Base-by-base conservation (phyloP, 2,113 vertebrate species). In the Zootoca vivipara region DNA sequence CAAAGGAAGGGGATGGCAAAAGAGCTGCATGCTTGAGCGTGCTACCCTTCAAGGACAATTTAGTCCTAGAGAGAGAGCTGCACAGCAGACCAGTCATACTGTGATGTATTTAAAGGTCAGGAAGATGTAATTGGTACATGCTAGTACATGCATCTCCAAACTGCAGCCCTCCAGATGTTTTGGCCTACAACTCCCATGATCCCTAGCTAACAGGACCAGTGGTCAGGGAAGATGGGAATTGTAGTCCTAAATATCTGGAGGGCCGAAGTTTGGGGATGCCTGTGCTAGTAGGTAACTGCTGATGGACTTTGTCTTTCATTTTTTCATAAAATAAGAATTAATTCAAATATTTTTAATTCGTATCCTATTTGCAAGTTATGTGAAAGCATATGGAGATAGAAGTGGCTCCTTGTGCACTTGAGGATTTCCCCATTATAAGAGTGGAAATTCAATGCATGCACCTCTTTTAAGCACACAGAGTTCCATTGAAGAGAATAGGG, bases 321-420 rank as follows among this genome's bases (percentile, higher is more conserved):
- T 87, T 72, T 90, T 28, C 67, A 38, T 82, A 79, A 75, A 87
- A 6, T 81, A 81, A 26, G 4, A 72, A 87, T 79, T 2, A 35
- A 65, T 38, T 67, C 20, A 12, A 62, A 62, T 12, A 15, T 3
- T 18, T 69, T 46, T 56, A 18, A 26, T 58, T 64, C 56, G 12
- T 65, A 28, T 64, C 18, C 69, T 83, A 87, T 8, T 42, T 89
- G 83, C 42, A 65, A 3, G 46, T 93, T 85, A 86, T 22, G 20
- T 89, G 18, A 38, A 91, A 92, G 26, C 6, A 18, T 6, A 18
- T 12, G 70, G 70, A 82, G 24, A 30, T 4, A 26, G 30, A 22
- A 81, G 15, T 62, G 28, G 16, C n/a, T 56, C 33, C 46, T 72
- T 73, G 8, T 35, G n/a, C 5, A 74, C n/a, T 26, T 1, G 6